A percentile compares a stretch with the other conserved stretches of the same genome.
Evolutionary conservation across 2,888 invertebrate genomes (phyloP).

Genomic region (Oscheius myriophilus): DNA sequence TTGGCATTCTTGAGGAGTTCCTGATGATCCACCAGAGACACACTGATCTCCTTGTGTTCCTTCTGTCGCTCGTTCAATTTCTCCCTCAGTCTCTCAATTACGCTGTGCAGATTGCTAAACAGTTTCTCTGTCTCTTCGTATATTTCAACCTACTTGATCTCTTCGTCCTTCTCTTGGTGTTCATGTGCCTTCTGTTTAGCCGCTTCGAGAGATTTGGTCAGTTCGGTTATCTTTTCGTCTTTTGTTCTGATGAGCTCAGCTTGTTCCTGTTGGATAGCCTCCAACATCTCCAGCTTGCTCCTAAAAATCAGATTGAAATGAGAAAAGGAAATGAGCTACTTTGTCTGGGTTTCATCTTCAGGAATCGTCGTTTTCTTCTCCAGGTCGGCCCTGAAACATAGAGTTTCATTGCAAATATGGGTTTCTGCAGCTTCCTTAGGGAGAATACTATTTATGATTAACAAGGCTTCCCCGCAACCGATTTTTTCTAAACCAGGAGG

Average conservation of each 20-base stretch:
- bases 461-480: too few relatives aligned
- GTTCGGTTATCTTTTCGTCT: slow-evolving; percentile 16
- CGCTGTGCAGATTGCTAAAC: slow-evolving; percentile 47
- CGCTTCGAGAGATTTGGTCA: slow-evolving; percentile 9
- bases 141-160: slow-evolving; percentile 40
- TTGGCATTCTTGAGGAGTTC: slow-evolving; percentile 51
- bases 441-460: too few relatives aligned
- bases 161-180: slow-evolving; percentile 44
- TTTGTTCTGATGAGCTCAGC: slow-evolving; percentile 24
- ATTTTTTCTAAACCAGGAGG: too few relatives aligned
- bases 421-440: too few relatives aligned
- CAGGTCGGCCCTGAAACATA: slow-evolving; percentile 13
- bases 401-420: too few relatives aligned
- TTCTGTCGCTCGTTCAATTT: slow-evolving; percentile 34
- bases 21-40: slow-evolving; percentile 39
- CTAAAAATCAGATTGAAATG: background rate
- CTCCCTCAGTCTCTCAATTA: slow-evolving; percentile 49
- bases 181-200: slow-evolving; percentile 29
- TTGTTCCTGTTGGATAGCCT: slow-evolving; percentile 21
- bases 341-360: slow-evolving; percentile 3
- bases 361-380: slow-evolving; percentile 7
- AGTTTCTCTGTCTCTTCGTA: background rate
- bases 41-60: slow-evolving; percentile 35
- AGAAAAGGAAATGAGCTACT: background rate
- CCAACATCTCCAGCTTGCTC: slow-evolving; percentile 22